Conservation (phyloP, 2,113 vertebrate genomes). For the Montifringilla adamsi region DNA sequence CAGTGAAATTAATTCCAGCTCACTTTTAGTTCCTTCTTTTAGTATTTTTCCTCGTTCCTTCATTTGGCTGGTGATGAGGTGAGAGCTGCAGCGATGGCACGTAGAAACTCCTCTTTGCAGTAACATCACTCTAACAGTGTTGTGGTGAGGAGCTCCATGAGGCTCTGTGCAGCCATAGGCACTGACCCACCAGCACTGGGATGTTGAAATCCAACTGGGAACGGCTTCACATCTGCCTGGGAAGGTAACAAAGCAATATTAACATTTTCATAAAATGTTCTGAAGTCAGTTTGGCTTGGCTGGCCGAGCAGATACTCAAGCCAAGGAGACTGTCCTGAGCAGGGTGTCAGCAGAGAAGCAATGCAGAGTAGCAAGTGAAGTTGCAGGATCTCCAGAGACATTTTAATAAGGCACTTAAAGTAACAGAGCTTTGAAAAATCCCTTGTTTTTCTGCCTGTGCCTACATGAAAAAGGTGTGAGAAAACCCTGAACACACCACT, state of each 20-base stretch:
- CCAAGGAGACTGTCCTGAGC: conserved; percentile 48
- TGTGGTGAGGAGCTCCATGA: too few species aligned
- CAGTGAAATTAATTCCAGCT: conserved; percentile 45
- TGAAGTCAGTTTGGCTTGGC: conserved; percentile 58
- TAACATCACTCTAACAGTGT: neutral
- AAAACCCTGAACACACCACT: neutral
- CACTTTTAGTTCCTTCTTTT: neutral
- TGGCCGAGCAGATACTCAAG: neutral
- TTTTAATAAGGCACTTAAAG: neutral
- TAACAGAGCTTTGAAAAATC: neutral
- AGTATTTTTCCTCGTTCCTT: neutral
- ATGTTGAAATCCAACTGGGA: neutral
- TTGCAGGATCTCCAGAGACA: neutral
- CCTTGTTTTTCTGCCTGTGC: neutral
- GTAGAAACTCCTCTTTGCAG: neutral
- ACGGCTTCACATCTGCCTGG: conserved; percentile 17
- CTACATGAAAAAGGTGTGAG: neutral
- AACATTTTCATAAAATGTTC: conserved; percentile 42
- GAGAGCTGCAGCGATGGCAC: neutral
- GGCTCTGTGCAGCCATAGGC: neutral
- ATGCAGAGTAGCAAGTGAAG: neutral
- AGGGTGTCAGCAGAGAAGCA: neutral
- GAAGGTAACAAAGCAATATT: conserved; percentile 35
- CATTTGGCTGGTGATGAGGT: neutral
- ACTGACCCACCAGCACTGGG: neutral